Evolutionary conservation across 2,888 invertebrate genomes (phyloP).

Genomic region (Itoplectis maculator): DNA sequence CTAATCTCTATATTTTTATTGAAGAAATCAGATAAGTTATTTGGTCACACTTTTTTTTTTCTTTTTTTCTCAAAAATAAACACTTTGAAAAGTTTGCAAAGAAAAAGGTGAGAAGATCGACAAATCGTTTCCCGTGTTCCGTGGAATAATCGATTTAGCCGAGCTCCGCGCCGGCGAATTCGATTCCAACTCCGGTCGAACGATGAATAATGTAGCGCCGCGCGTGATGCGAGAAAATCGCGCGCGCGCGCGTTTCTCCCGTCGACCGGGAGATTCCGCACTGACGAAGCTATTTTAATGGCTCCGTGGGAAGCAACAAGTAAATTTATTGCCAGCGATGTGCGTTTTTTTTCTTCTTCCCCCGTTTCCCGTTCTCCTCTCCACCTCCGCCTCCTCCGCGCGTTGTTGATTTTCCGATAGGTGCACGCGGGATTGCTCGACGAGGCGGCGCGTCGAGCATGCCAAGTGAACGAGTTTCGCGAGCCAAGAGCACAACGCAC

Average conservation of each 20-base stretch:
- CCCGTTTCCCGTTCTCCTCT: too few relatives aligned
- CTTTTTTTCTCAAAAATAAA: too few relatives aligned
- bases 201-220: background rate
- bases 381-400: background rate
- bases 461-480: slow-evolving; percentile 30
- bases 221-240: background rate
- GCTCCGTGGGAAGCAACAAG: slow-evolving; percentile 31
- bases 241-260: background rate
- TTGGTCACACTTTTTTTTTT: too few relatives aligned
- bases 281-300: slow-evolving; percentile 1
- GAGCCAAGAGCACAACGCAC: slow-evolving; percentile 37
- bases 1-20: too few relatives aligned
- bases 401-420: slow-evolving; percentile 1
- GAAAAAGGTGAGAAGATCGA: background rate
- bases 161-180: too few relatives aligned
- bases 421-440: background rate
- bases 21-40: too few relatives aligned
- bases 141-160: background rate
- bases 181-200: background rate
- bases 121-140: background rate
- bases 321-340: slow-evolving; percentile 29
- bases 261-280: slow-evolving; percentile 2
- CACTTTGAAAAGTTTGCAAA: too few relatives aligned
- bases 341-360: too few relatives aligned
- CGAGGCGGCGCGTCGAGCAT: slow-evolving; percentile 21